Base-by-base conservation (phyloP, 2,888 invertebrate species). In the Trypoxylon attenuatum region DNA sequence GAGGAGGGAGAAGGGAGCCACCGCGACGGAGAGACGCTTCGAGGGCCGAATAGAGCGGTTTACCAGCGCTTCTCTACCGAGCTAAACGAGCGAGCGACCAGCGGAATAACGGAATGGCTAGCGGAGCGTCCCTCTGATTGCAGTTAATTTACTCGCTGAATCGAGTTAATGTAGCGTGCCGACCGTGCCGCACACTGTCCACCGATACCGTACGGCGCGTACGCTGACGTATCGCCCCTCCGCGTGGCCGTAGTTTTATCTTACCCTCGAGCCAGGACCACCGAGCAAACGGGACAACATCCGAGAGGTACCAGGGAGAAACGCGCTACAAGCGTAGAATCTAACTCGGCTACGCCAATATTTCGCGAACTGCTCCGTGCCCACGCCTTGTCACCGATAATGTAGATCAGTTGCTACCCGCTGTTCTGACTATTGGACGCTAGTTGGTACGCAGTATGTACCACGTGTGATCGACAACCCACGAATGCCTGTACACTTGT, bases 141-240 rank as follows among this genome's bases (percentile, higher is more conserved):
- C 83, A 84, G 86, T 84, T 86, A 86, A 86, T 86, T 87, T 86
- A 81, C 82, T 81, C 82, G 77, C 80, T 80, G 83, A 85, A 86
- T 85, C 86, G 85, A 81, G 82, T 86, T 87, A 87, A 87, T 86
- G 87, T 87, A 86, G 79, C 84, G 86, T 83, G 79, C 80, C 77
- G 75, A 76, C 74, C 72, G 73, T 70, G 64, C 74, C 58, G 69
- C 67, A 72, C 74, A 70, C 69, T 69, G 71, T 71, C 69, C 47
- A 5, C n/a, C 33, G 33, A 33, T 33, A 33, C 33, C n/a, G n/a
- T 33, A n/a, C 33, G 13, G n/a, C n/a, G n/a, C n/a, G 61, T 54
- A 53, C 66, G 62, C 56, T 55, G 62, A 61, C 73, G 73, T 73
- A 73, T 73, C 70, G 65, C 60, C 56, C 56, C 47, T 61, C 51